Percentiles rank a stretch among this genome's conserved stretches.
Conservation (phyloP, 2,888 invertebrate genomes). For the Sepioteuthis lessoniana region DNA sequence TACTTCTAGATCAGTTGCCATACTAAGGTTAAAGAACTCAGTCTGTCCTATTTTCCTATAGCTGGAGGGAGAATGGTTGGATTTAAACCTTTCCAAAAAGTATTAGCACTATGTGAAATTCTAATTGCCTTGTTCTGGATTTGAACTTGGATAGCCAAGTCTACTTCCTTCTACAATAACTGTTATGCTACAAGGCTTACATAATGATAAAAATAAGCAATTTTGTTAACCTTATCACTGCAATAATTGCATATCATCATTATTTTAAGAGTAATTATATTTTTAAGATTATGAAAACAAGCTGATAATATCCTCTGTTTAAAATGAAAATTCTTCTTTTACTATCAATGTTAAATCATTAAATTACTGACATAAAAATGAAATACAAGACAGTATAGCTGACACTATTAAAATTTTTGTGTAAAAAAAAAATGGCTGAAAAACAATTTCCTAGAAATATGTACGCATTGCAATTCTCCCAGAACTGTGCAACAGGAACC, state of each 20-base stretch:
- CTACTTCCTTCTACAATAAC: no score
- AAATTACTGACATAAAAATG: background rate
- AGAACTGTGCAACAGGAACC: background rate
- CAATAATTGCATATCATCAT: background rate
- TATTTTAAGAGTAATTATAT: background rate
- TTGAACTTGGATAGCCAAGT: no score
- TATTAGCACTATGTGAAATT: no score
- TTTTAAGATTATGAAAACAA: background rate
- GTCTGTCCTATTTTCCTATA: no score
- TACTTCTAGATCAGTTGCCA: no score
- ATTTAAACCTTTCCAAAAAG: no score
- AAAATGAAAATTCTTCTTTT: background rate
- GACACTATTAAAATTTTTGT: background rate
- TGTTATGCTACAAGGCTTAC: no score
- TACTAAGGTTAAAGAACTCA: no score
- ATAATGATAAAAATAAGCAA: no score
- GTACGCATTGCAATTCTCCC: conserved; percentile 35
- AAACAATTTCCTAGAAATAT: conserved; percentile 42
- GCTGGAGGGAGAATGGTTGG: no score
- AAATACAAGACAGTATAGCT: background rate
- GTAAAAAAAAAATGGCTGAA: background rate
- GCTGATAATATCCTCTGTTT: background rate
- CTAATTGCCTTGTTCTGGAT: no score
- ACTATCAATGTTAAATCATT: background rate
- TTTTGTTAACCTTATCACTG: no score